Evolutionary conservation across 2,888 invertebrate genomes (phyloP), one percentile per base, ranked within the genome.

Genomic region (Lepidocyrtinus sp.): DNA sequence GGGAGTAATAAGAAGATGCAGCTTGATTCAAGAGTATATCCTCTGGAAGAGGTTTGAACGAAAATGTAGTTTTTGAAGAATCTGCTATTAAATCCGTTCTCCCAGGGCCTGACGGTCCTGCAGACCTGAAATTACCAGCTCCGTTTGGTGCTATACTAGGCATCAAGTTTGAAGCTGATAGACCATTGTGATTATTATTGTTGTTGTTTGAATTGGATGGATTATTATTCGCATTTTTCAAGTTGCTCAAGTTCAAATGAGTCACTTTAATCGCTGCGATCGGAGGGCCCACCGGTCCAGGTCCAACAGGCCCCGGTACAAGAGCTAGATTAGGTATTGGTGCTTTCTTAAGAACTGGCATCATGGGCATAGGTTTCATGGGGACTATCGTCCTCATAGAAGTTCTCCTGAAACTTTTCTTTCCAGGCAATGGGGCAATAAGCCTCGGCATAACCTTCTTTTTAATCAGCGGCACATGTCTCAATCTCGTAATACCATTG

Each of bases 261-360:
- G 78, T 78, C 0, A 78, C 64, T 69, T 78, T 78, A 9, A 78
- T 78, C 0, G 78, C 78, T 2, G 78, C 73, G 55, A 78, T 78
- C 5, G 78, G 68, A 15, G 78, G 78, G 5, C 72, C 72, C 12
- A 73, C 78, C 12, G 78, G 72, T 2, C 77, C 77, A 2, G 77
- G 77, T 9, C 71, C 65, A 27, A 77, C 24, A 17, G 64, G 69
- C 0, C 64, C 68, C 26, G 46, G 55, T 7, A 68, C 55, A 0
- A 76, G n/a, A 12, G 62, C 46, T 7, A 69, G 24, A 25, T 73
- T 78, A 7, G 67, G 68, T 17, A 50, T 12, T 7, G 9, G 71
- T 50, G 17, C 5, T 50, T 71, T 50, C 22, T 73, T 64, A n/a
- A 26, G 9, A 64, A 2, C 46, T 1, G 7, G 12, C 26, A 27